These are phyloP conservation scores for Dendroctonus ponderosae DNA, from an alignment of 1,140 invertebrate species.

Conservation along the genomic window DNA sequence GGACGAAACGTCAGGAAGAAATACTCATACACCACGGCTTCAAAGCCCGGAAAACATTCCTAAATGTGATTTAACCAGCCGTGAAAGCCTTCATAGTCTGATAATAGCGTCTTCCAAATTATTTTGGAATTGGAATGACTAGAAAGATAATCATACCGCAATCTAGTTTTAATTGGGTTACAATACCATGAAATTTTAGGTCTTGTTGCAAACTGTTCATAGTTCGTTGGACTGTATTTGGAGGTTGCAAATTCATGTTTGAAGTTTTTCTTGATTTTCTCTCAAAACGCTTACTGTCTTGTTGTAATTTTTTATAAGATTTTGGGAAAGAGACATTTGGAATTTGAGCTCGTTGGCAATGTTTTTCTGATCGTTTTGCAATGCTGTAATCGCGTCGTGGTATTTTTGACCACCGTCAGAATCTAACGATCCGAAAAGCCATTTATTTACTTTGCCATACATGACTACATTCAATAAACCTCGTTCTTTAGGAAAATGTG, in stretches of 20 bases:
- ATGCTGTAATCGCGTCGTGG: neutral
- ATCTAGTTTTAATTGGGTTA: constrained; percentile 23
- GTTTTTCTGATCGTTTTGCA: neutral
- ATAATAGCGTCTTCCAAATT: constrained; percentile 28
- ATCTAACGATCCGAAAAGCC: neutral
- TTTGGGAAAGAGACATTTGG: neutral
- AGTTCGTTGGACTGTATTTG: neutral
- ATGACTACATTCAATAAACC: neutral
- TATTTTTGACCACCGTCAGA: neutral
- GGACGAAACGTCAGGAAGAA: too few relatives aligned
- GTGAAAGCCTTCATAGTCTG: too few relatives aligned
- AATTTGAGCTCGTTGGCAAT: neutral
- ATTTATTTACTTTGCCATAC: neutral
- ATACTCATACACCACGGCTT: too few relatives aligned
- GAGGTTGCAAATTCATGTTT: neutral
- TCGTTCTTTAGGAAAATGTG: neutral
- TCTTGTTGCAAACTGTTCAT: neutral
- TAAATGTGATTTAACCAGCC: too few relatives aligned
- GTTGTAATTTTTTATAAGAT: neutral
- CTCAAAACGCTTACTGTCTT: neutral
- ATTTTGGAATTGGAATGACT: too few relatives aligned
- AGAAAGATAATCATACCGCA: constrained; percentile 26
- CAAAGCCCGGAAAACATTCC: too few relatives aligned
- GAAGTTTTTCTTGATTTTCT: neutral
- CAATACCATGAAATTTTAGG: neutral